Evolutionary conservation across 2,797 vertebrate genomes (phyloP).

Genomic region (Sciurus vulgaris): DNA sequence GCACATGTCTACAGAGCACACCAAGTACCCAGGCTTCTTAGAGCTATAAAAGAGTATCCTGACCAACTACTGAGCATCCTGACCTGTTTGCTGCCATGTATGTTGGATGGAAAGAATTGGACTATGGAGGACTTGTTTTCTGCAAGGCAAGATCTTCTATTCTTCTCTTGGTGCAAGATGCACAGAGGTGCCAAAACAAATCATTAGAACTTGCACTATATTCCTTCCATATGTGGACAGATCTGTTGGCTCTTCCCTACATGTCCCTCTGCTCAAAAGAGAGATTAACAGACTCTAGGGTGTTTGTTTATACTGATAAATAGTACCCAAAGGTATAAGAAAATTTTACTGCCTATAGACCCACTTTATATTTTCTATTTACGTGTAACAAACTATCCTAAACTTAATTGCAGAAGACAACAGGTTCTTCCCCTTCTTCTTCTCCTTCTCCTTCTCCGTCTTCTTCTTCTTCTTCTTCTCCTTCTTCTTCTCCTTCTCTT

Average conservation of each 20-base stretch:
- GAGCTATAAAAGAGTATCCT: not conserved
- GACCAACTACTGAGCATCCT: not conserved
- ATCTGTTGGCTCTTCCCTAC: not conserved
- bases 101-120: not conserved
- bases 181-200: not conserved
- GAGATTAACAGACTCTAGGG: not conserved
- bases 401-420: not conserved
- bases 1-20: not conserved
- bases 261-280: not conserved
- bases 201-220: not conserved
- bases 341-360: not conserved
- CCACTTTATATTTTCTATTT: not conserved
- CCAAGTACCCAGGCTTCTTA: not conserved
- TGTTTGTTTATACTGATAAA: not conserved
- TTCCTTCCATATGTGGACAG: not conserved
- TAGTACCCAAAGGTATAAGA: not conserved
- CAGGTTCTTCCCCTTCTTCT: too few species aligned
- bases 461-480: too few species aligned
- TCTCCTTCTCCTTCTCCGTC: too few species aligned
- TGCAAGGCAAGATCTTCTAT: constrained; percentile 22
- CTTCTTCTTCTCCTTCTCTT: too few species aligned
- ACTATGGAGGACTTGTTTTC: not conserved
- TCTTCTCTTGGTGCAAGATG: constrained; percentile 17
- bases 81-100: not conserved
- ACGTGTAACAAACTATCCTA: not conserved